These are phyloP conservation scores for Protobothrops mucrosquamatus DNA, from an alignment of 2,113 vertebrate genomes.

Conservation along the genomic window DNA sequence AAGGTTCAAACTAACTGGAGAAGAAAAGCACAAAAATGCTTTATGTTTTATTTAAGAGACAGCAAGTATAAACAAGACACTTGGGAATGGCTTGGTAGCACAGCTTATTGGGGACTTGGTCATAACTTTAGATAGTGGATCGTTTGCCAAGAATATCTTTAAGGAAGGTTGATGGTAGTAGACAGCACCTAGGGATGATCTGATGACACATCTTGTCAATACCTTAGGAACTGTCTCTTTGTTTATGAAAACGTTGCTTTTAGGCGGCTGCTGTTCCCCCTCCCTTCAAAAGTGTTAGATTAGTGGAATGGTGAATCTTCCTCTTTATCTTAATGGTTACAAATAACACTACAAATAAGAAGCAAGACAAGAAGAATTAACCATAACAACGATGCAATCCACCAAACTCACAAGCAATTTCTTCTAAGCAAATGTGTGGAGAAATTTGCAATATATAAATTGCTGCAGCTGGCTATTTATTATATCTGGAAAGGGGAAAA, in stretches of 20 bases:
- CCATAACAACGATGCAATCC: not conserved
- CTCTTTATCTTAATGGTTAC: not conserved
- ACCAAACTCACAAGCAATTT: not conserved
- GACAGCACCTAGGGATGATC: not conserved
- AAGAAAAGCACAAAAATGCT: not conserved
- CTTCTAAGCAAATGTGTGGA: not conserved
- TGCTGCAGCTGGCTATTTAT: not conserved
- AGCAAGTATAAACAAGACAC: not conserved
- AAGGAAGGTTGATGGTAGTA: not conserved
- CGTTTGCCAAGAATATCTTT: not conserved
- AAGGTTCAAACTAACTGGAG: not conserved
- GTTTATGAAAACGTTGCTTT: not conserved
- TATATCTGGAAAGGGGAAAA: not conserved
- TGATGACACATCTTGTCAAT: not conserved
- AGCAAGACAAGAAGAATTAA: not conserved
- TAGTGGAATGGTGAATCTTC: not conserved
- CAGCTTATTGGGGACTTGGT: not conserved
- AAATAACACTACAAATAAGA: not conserved
- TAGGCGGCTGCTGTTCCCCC: not conserved
- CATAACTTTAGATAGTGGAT: not conserved
- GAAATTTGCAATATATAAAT: not conserved
- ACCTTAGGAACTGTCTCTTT: not conserved
- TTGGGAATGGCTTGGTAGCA: not conserved
- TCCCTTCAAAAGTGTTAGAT: not conserved
- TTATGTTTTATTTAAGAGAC: not conserved